Conservation (phyloP, 2,888 invertebrate species). For the Trichogramma evanescens region DNA sequence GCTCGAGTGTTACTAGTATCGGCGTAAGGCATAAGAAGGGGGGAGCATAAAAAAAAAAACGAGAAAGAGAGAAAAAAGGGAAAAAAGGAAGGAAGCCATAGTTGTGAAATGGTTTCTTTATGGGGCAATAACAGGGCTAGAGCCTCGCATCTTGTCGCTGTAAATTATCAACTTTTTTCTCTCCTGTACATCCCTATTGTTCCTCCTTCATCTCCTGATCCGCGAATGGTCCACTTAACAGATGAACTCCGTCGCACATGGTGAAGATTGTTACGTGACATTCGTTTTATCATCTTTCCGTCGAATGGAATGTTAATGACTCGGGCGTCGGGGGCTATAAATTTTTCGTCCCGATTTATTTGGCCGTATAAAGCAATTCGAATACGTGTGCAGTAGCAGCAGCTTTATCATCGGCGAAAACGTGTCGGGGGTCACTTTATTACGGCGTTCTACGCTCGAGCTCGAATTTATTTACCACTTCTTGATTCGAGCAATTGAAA, state of each 20-base stretch:
- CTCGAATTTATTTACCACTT: no score
- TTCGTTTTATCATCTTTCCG: constrained; percentile 6
- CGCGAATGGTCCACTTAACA: neutral
- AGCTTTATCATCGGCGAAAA: no score
- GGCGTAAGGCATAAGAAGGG: no score
- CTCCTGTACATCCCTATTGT: neutral
- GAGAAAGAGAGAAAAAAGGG: constrained; percentile 18
- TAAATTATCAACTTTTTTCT: constrained; percentile 39
- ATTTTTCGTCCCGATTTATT: no score
- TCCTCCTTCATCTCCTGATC: no score
- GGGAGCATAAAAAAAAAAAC: constrained; percentile 7
- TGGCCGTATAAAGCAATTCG: no score
- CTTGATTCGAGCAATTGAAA: no score
- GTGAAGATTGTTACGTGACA: constrained; percentile 4
- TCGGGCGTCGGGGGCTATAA: no score
- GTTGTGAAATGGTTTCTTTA: constrained; percentile 35
- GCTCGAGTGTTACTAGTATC: neutral
- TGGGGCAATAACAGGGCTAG: constrained; percentile 38
- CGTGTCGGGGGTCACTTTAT: no score
- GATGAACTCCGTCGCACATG: neutral
- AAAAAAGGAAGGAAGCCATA: constrained; percentile 18
- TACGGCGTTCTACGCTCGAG: no score
- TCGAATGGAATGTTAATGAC: constrained; percentile 1
- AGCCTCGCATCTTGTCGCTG: constrained; percentile 36
- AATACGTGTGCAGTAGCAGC: no score